Evolutionary conservation across 2,797 vertebrate genomes (phyloP), one percentile per base, ranked within the genome.

Genomic region (Danio choprae): DNA sequence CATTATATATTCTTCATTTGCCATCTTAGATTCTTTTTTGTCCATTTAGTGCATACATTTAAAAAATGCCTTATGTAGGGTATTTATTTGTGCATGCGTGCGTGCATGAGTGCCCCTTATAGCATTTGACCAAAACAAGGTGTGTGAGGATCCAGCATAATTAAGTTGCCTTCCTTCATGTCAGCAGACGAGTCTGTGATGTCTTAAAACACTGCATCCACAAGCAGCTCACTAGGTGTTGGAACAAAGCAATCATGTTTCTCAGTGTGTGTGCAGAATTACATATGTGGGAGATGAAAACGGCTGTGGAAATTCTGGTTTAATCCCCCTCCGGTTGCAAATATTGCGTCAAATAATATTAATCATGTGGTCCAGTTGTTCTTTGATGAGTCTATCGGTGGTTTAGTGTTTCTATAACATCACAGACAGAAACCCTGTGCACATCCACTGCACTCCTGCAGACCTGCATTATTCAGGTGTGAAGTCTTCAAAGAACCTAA

Each of bases 361-460:
- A 71, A 79, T 79, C 58, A 72, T 13, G 68, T 55, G 68, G 68
- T 72, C 68, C 68, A 79, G 68, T 53, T 62, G 46, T 38, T 51
- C 11, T 72, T 79, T 79, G 77, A 71, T 79, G 77, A 63, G 68
- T 22, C 77, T 8, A 40, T 43, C 46, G 1, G 67, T 53, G 77
- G 76, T 78, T 78, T 78, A n/a, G 64, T 78, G 65, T 62, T 53
- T 63, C 67, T 63, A 56, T 16, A 79, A 62, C 77, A 79, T 79
- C 77, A 79, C 65, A 63, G 18, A 41, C 29, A 18, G 46, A 79
- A 79, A 79, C 44, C 29, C 13, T 12, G 67, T 18, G 56, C 48
- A 79, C 53, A 60, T 70, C 65, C 65, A 70, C 20, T 2, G 16
- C 41, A 7, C 11, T 79, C 68, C 67, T 51, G 56, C 38, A 71